Base-by-base conservation (phyloP, 2,888 invertebrate genomes). In the Gerosis bhagava region DNA sequence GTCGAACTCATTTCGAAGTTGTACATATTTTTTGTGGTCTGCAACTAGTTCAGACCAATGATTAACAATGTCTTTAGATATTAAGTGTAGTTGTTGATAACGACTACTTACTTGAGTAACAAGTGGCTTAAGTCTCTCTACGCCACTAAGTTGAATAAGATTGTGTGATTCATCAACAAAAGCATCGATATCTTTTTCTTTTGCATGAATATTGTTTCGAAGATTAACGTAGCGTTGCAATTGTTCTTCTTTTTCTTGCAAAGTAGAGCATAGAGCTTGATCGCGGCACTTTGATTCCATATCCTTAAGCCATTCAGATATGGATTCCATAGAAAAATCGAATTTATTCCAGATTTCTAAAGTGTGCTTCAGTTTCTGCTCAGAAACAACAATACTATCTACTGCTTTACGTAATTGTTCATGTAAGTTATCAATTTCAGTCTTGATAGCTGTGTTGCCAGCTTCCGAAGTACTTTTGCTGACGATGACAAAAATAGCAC, bases 131-230 rank as follows among this genome's bases (percentile, higher is more conserved):
- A 98, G 91, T 42, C 96, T 92, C 60, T 97, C 96, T 0, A 95
- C 95, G 0, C 95, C 95, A 64, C 96, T 96, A 17, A 93, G 89
- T 70, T 96, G 96, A 1, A 97, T 90, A 42, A 98, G 84, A 7
- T 93, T 92, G 70, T 98, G 97, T n/a, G 96, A 95, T 64, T 93
- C 94, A 74, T 98, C 98, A 13, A 96, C 93, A 68, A 98, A 97
- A 7, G 92, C 91, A 73, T 98, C 98, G 28, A 98, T 93, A 69
- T 94, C 94, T 61, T 93, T 93, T 76, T 98, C 98, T 63, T 96
- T 95, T 7, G 91, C 91, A 37, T 94, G 84, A 36, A 98, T 94
- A 37, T 92, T 90, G 53, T 96, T 94, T 12, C 96, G 92, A 61
- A 94, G 91, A 37, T 93, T 92, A 60, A 94, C 93, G 60, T 94